Evolutionary conservation across 37 sponge, comb jelly and placozoan genomes (phyloP), one percentile per base, ranked within the genome.

Genomic region (Chondrosia reniformis): DNA sequence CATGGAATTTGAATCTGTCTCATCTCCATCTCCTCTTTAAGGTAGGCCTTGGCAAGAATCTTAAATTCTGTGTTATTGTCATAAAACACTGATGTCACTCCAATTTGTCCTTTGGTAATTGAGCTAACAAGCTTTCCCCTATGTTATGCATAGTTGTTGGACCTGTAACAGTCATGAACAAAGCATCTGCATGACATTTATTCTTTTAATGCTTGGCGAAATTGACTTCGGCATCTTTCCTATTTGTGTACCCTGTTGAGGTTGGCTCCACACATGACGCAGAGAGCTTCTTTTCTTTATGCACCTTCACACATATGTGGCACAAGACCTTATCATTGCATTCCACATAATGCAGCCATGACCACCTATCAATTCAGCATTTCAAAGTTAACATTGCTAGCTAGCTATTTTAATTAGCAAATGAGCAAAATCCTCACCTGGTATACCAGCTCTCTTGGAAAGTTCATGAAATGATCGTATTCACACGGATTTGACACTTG

Each of bases 1-100:
- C 56, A 55, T 12, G 10, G 43, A 49, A 49, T 49, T 49, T 49
- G 77, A 76, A 45, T 76, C 77, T 13, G n/a, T 58, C 58, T 76
- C 77, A 76, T 76, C 77, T 57, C 56, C 56, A 30, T 76, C 33
- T 21, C 77, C 77, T 24, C 77, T 19, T 46, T 57, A 55, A 57
- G 77, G 77, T 37, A 76, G 58, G n/a, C 77, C 77, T 58, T 76
- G 77, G 42, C 77, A 76, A 30, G 43, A 76, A 76, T 13, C 56
- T 9, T 30, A 57, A 15, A 19, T 58, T 57, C 22, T 42, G 43
- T 21, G 57, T 15, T 19, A 49, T 49, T 49, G 52, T 15, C 52
- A 49, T 15, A 49, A 49, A 49, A 49, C 52, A 49, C 15, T 49
- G 52, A 49, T 15, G 52, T 19, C 52, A 15, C 52, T 49, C 52